Conservation (phyloP, 1,140 invertebrate species). For the Idris sp. region DNA sequence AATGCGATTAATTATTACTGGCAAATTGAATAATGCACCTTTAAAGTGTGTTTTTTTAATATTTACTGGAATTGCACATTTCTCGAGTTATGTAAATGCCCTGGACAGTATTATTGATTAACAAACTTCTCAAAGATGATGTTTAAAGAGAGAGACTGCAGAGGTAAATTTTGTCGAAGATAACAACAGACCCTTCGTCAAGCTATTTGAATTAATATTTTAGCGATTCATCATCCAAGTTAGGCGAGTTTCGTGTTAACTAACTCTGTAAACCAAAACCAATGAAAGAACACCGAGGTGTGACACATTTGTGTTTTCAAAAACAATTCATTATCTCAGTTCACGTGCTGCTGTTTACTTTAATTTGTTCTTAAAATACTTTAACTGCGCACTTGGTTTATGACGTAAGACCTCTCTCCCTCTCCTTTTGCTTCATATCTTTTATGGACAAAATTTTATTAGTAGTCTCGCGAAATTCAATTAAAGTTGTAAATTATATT, state of each 20-base stretch:
- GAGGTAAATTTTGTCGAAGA: conserved; percentile 30
- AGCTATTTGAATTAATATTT: conserved; percentile 41
- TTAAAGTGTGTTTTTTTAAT: conserved; percentile 4
- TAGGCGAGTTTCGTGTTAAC: conserved; percentile 15
- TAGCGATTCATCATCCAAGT: conserved; percentile 19
- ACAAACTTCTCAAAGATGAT: conserved; percentile 37
- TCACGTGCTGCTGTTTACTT: conserved; percentile 17
- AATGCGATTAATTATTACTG: conserved; percentile 14
- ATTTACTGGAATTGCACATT: conserved; percentile 13
- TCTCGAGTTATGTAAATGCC: conserved; percentile 26
- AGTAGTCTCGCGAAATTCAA: too few species aligned
- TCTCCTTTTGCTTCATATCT: too few species aligned
- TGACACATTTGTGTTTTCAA: conserved; percentile 15
- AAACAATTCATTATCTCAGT: conserved; percentile 17
- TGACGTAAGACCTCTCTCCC: too few species aligned
- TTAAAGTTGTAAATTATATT: too few species aligned
- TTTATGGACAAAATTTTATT: too few species aligned
- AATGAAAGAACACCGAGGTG: conserved; percentile 5
- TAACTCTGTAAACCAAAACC: conserved; percentile 16
- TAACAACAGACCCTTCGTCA: conserved; percentile 19
- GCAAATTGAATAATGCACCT: conserved; percentile 6
- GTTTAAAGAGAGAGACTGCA: conserved; percentile 20
- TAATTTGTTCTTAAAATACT: conserved; percentile 39
- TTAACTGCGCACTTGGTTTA: conserved; percentile 24
- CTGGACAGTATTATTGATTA: conserved; percentile 32